These are phyloP conservation scores for Drosophila paramelanica DNA, from an alignment of 2,888 invertebrate species.

Conservation along the genomic window DNA sequence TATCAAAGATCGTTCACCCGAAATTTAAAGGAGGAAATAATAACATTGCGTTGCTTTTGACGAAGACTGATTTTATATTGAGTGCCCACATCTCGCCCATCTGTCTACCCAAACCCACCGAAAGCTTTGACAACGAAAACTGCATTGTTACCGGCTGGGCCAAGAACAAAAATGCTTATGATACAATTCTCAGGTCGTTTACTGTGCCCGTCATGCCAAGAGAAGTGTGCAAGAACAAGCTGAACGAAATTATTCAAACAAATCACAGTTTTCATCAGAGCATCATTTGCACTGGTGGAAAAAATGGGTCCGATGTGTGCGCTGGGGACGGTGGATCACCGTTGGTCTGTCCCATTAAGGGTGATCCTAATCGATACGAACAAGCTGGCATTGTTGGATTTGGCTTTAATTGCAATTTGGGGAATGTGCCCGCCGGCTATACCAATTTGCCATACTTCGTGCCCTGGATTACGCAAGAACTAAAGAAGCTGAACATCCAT, in stretches of 20 bases:
- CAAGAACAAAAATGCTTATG: constrained; percentile 84
- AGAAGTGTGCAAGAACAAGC: constrained; percentile 82
- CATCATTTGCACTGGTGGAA: constrained; percentile 92
- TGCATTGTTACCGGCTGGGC: constrained; percentile 82
- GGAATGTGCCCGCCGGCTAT: constrained; percentile 89
- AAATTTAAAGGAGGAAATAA: neutral
- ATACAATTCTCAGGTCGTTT: constrained; percentile 88
- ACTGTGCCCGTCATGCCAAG: constrained; percentile 88
- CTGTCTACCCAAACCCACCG: constrained; percentile 12
- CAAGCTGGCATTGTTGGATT: constrained; percentile 90
- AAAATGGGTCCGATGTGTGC: constrained; percentile 89
- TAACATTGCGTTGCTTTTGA: constrained; percentile 30
- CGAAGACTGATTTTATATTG: neutral
- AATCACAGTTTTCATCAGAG: constrained; percentile 88
- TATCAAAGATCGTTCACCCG: constrained; percentile 6
- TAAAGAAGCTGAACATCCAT: neutral
- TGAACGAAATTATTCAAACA: constrained; percentile 88
- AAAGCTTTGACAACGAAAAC: neutral
- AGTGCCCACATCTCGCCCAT: constrained; percentile 33
- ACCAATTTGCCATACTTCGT: constrained; percentile 87
- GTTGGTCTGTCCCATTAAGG: constrained; percentile 88
- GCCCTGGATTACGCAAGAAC: constrained; percentile 20
- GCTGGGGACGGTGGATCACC: constrained; percentile 91
- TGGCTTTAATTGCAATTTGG: constrained; percentile 91
- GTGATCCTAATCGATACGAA: constrained; percentile 55